Evolutionary conservation across 2,888 invertebrate species (phyloP).

Genomic region (Linnaemya tessellans): DNA sequence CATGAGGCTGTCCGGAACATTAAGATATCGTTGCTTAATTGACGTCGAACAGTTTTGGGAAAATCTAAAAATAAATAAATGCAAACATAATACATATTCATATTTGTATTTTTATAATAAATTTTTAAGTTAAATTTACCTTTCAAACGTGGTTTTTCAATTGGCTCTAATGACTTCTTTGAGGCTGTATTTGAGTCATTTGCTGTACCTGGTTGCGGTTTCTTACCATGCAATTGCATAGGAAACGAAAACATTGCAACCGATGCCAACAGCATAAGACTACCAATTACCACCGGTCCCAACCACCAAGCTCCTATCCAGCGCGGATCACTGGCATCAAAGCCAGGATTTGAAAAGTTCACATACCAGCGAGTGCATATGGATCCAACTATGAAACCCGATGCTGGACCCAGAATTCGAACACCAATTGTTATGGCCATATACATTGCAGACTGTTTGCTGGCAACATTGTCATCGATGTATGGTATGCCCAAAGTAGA

Average conservation of each 20-base stretch:
- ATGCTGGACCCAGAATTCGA: constrained; percentile 94
- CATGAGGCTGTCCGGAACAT: constrained; percentile 96
- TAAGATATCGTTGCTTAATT: constrained; percentile 94
- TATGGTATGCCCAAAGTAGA: constrained; percentile 96
- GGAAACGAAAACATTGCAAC: constrained; percentile 96
- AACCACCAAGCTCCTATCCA: constrained; percentile 99
- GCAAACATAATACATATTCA: too few relatives aligned
- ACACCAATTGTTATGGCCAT: constrained; percentile 97
- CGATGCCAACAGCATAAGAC: constrained; percentile 91
- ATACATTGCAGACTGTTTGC: constrained; percentile 95
- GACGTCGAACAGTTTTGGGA: constrained; percentile 90
- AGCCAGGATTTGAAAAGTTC: constrained; percentile 90
- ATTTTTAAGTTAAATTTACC: constrained; percentile 82
- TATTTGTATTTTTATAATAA: too few relatives aligned
- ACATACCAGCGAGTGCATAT: constrained; percentile 94
- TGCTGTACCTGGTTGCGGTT: constrained; percentile 75
- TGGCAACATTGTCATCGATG: constrained; percentile 96
- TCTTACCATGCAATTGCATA: constrained; percentile 87
- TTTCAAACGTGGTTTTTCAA: constrained; percentile 86
- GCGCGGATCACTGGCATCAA: constrained; percentile 91
- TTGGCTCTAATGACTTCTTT: constrained; percentile 78
- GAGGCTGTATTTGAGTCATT: constrained; percentile 21
- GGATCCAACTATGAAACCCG: constrained; percentile 95
- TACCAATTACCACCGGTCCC: constrained; percentile 92
- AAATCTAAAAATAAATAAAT: constrained; percentile 85